Evolutionary conservation across 2,113 vertebrate species (phyloP).

Genomic region (Cepphus grylle): DNA sequence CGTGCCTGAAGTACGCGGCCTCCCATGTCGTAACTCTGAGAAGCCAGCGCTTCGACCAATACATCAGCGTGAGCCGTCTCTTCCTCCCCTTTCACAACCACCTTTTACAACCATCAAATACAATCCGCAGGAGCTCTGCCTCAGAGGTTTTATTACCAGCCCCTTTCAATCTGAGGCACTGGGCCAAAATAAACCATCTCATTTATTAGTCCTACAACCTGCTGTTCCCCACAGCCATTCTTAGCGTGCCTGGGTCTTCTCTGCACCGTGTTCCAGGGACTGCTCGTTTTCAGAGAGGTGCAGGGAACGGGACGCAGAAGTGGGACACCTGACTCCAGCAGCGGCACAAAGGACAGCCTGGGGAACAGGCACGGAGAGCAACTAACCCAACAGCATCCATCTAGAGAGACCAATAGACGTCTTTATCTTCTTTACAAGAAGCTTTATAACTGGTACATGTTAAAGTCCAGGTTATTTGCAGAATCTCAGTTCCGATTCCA

Average conservation of each 20-base stretch:
- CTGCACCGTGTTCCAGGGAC: background rate
- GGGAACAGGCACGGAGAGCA: background rate
- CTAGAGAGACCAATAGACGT: background rate
- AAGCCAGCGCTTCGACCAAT: background rate
- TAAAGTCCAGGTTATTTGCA: background rate
- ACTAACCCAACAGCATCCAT: background rate
- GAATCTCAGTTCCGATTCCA: background rate
- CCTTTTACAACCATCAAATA: background rate
- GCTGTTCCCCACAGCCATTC: background rate
- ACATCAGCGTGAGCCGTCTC: background rate
- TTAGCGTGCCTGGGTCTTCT: background rate
- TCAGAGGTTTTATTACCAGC: background rate
- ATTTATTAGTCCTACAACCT: background rate
- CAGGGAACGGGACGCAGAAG: fast-evolving
- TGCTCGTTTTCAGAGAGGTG: background rate
- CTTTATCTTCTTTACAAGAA: background rate
- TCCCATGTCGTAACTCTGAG: background rate
- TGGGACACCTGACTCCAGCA: background rate
- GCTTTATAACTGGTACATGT: background rate
- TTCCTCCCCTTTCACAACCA: background rate
- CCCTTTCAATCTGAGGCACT: background rate
- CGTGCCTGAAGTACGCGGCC: background rate
- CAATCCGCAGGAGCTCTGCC: background rate
- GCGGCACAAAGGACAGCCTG: background rate
- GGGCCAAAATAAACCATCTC: background rate